phyloP scores from a whole-genome alignment of 2,113 vertebrate species.

The Leucosticte australis region DNA sequence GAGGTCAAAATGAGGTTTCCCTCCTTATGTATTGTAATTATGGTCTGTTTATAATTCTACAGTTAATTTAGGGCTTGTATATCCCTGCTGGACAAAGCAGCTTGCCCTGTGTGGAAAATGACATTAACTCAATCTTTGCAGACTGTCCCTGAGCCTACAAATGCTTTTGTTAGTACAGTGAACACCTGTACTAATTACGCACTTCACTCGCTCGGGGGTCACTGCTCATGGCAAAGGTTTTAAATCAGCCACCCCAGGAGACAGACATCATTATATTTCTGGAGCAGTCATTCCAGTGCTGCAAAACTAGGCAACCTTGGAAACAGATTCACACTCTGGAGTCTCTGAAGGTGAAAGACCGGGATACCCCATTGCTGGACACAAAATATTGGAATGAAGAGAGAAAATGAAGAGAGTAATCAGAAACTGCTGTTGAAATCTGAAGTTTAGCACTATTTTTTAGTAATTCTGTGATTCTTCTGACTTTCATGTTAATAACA shows the following conservation, averaged over 20 bases:
- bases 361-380: neutral
- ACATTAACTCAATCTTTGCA: conserved; percentile 53
- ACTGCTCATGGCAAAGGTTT: conserved; percentile 58
- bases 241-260: conserved; percentile 54
- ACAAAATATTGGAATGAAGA: neutral
- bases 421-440: neutral
- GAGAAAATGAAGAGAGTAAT: neutral
- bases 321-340: neutral
- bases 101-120: conserved; percentile 50
- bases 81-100: conserved; percentile 42
- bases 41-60: conserved; percentile 46
- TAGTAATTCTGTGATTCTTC: neutral
- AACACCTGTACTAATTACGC: conserved; percentile 66
- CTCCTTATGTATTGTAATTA: neutral
- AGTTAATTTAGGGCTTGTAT: conserved; percentile 45
- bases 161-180: conserved; percentile 40
- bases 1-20: conserved; percentile 47
- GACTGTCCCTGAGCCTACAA: conserved; percentile 14
- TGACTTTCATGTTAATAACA: neutral
- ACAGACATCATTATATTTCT: conserved; percentile 20
- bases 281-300: neutral
- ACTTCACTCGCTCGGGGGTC: conserved; percentile 38
- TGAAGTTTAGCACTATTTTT: neutral
- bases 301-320: neutral
- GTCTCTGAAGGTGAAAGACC: neutral